Evolutionary conservation across 64 coral and sea anemone species (phyloP), one percentile per base, ranked within the genome.

Genomic region (Anthopleura sola): DNA sequence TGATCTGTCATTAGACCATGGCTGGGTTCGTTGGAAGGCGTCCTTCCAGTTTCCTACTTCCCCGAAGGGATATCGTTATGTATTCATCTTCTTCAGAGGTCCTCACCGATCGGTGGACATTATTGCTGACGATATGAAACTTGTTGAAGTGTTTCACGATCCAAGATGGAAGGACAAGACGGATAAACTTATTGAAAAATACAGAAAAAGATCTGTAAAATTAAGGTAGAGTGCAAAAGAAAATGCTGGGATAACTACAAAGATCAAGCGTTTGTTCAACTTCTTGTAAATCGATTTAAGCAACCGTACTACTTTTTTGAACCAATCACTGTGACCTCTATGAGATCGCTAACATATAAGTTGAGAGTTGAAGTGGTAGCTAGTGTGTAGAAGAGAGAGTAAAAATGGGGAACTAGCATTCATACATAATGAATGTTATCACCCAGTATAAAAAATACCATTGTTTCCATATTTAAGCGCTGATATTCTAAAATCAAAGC

Each of bases 81-180:
- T 92, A 5, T 96, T 96, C 21, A 84, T 96, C 20, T 96, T 91
- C 86, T 92, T 92, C 80, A 92, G 88, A 29, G 94, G 94, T n/a
- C 94, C 94, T 7, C 85, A 96, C 11, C 80, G 44, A 55, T 53
- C 85, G 12, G 75, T 96, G 3, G 94, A 96, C 83, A 96, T 96
- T 9, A 21, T 92, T 6, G 57, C 88, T 38, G 94, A 96, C 80
- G 87, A 96, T 37, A 33, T 92, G 28, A 81, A 56, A 58, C 87
- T 96, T 46, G 74, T 74, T n/a, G 94, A 96, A 54, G 28, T 92
- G 37, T 83, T 76, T 7, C 90, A 92, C 75, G 64, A 82, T 6
- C 53, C 86, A 23, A 37, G 92, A 4, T 96, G 94, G 94, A 96
- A 84, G 44, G 55, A 36, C 3, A 78, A 85, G 14, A 92, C 83